phyloP scores from a whole-genome alignment of 2,113 vertebrate species.

The Nematolebias whitei region DNA sequence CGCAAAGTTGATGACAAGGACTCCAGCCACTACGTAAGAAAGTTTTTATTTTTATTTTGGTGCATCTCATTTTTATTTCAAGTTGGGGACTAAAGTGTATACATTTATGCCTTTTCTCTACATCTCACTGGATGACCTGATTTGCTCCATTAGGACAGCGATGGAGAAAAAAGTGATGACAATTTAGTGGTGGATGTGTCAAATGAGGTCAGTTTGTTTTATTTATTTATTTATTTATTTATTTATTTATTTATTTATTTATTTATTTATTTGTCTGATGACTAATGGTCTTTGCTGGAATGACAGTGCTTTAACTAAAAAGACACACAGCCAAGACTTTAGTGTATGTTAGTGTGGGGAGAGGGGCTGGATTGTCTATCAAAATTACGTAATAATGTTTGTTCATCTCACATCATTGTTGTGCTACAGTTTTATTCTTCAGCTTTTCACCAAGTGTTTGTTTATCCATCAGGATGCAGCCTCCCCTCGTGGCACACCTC shows the following conservation, averaged over 20 bases:
- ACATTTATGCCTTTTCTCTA: not conserved
- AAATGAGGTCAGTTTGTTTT: slow-evolving; percentile 82
- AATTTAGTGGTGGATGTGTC: slow-evolving; percentile 94
- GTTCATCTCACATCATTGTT: not conserved
- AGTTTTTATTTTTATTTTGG: not conserved
- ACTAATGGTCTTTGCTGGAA: no score
- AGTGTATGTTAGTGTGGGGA: no score
- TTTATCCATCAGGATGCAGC: slow-evolving; percentile 83
- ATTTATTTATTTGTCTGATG: not conserved
- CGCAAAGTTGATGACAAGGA: slow-evolving; percentile 95
- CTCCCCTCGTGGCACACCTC: slow-evolving; percentile 90
- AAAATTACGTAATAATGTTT: not conserved
- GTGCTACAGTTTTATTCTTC: not conserved
- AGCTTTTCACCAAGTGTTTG: slow-evolving; percentile 9
- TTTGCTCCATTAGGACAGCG: slow-evolving; percentile 86
- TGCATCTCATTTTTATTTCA: not conserved
- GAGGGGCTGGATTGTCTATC: no score
- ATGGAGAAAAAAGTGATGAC: slow-evolving; percentile 96
- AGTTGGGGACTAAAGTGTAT: not conserved
- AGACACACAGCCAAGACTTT: no score
- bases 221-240: not conserved
- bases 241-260: not conserved
- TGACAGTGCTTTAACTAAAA: no score
- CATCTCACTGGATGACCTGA: slow-evolving; percentile 18
- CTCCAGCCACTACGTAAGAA: slow-evolving; percentile 78